Conservation (phyloP, 2,113 vertebrate species). For the Misgurnus mizolepis region DNA sequence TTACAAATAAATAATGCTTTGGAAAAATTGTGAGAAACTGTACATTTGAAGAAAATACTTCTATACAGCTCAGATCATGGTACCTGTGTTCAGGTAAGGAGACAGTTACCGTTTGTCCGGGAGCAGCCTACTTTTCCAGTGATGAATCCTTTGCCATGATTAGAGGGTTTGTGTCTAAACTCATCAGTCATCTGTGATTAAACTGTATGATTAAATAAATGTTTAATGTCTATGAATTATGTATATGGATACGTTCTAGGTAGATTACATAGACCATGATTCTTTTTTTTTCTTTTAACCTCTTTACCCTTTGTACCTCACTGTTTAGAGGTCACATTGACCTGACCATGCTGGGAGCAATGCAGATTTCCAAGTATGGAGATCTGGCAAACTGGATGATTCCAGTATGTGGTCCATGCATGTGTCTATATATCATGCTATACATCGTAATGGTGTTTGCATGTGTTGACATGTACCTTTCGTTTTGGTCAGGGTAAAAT, state of each 20-base stretch:
- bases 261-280: neutral
- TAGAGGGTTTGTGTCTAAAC: constrained; percentile 78
- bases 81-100: constrained; percentile 77
- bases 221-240: no score
- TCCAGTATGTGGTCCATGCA: constrained; percentile 73
- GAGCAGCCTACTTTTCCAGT: constrained; percentile 86
- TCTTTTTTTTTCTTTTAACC: neutral
- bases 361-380: constrained; percentile 87
- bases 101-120: constrained; percentile 84
- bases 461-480: neutral
- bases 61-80: neutral
- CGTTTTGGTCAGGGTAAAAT: constrained; percentile 85
- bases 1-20: no score
- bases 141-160: constrained; percentile 91
- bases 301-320: neutral
- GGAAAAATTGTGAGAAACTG: neutral
- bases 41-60: neutral
- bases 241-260: no score
- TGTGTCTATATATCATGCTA: neutral
- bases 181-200: neutral
- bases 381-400: constrained; percentile 92
- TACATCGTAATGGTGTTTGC: no score
- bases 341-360: constrained; percentile 87
- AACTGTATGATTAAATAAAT: no score
- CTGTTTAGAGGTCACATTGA: constrained; percentile 80